These are phyloP conservation scores for Chrysogorgia sp. DNA, from an alignment of 92 coral and sea anemone genomes.

Conservation along the genomic window DNA sequence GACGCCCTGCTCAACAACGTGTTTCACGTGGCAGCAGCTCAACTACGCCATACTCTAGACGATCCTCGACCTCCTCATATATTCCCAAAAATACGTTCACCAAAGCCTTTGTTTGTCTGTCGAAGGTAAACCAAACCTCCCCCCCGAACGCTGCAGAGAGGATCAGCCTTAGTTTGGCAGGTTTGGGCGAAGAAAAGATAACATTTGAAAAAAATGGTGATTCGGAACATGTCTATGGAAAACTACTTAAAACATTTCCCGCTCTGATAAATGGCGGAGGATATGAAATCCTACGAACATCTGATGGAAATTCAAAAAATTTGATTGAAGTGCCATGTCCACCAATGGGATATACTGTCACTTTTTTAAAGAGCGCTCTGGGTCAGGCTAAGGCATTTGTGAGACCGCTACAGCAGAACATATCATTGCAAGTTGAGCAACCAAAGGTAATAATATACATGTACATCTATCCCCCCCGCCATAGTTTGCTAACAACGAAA, in stretches of 20 bases:
- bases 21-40: conserved; percentile 17
- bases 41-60: conserved; percentile 20
- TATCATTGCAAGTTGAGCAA: conserved; percentile 13
- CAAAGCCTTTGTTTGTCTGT: conserved; percentile 63
- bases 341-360: conserved; percentile 56
- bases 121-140: conserved; percentile 36
- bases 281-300: conserved; percentile 58
- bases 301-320: conserved; percentile 50
- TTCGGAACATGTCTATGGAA: conserved; percentile 49
- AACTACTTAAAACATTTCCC: conserved; percentile 58
- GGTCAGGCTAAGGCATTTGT: conserved; percentile 61
- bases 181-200: no score
- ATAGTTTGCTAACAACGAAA: no score
- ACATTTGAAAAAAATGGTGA: conserved; percentile 51
- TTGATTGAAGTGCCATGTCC: conserved; percentile 58
- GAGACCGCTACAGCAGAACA: conserved; percentile 46
- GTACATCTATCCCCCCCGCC: no score
- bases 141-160: conserved; percentile 58
- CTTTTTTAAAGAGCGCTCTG: conserved; percentile 50
- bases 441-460: conserved; percentile 14
- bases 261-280: conserved; percentile 57
- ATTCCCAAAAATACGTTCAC: conserved; percentile 55
- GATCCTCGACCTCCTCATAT: not conserved
- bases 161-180: conserved; percentile 61
- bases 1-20: conserved; percentile 33